A percentile compares a stretch with the other conserved stretches of the same genome.
phyloP scores from a whole-genome alignment of 2,797 vertebrate species.

The Triplophysa yarkandensis region DNA sequence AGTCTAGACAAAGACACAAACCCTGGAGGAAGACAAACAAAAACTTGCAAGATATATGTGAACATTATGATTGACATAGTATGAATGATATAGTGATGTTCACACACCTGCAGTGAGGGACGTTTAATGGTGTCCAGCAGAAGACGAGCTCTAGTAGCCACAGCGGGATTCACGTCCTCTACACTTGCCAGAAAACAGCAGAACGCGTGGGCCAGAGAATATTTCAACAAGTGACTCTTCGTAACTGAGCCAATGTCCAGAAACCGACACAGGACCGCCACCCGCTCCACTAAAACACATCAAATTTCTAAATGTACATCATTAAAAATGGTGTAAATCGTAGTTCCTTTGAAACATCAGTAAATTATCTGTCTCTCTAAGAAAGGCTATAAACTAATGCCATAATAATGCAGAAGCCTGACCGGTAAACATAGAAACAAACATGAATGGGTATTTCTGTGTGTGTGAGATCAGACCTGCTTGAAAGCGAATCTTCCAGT shows the following conservation, averaged over 20 bases:
- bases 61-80: too few relatives aligned
- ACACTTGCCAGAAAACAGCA: slow-evolving; percentile 96
- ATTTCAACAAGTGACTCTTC: slow-evolving; percentile 96
- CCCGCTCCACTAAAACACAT: slow-evolving; percentile 89
- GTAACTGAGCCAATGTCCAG: slow-evolving; percentile 96
- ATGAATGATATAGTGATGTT: too few relatives aligned
- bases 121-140: slow-evolving; percentile 96
- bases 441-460: slow-evolving; percentile 22
- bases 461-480: slow-evolving; percentile 79
- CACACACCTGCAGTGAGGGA: slow-evolving; percentile 90
- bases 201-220: slow-evolving; percentile 94
- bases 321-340: too few relatives aligned
- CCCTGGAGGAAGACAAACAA: slow-evolving; percentile 74
- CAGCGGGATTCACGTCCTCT: slow-evolving; percentile 97
- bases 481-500: slow-evolving; percentile 99
- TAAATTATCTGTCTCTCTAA: slow-evolving; percentile 63
- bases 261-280: slow-evolving; percentile 95
- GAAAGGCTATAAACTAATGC: slow-evolving; percentile 61
- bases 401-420: slow-evolving; percentile 42
- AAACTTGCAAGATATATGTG: neutral
- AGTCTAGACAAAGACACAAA: slow-evolving; percentile 95
- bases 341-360: too few relatives aligned
- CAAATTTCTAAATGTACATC: neutral
- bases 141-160: slow-evolving; percentile 93
- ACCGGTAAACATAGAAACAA: slow-evolving; percentile 71